Conservation (phyloP, 2,888 invertebrate species). For the Rhorus exstirpatorius region DNA sequence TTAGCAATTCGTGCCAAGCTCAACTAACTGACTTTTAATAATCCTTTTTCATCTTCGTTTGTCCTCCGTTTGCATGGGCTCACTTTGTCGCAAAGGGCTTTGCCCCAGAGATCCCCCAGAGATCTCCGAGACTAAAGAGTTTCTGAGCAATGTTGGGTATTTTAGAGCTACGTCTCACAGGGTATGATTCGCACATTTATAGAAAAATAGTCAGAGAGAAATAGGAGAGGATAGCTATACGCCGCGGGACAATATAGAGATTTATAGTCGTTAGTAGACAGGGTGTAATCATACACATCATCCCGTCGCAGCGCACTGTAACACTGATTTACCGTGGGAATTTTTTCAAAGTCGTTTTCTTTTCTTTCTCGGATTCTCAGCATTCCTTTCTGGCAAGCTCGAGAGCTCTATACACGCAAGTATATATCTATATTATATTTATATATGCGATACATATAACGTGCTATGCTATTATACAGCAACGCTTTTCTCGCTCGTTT, state of each 20-base stretch:
- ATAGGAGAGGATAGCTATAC: conserved; percentile 57
- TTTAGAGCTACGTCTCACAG: conserved; percentile 72
- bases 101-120: conserved; percentile 4
- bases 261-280: conserved; percentile 85
- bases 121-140: conserved; percentile 6
- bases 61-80: too few relatives aligned
- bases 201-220: conserved; percentile 56
- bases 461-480: conserved; percentile 20
- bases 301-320: conserved; percentile 84
- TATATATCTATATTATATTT: conserved; percentile 1
- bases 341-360: conserved; percentile 81
- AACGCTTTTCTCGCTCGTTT: conserved; percentile 35
- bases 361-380: conserved; percentile 75
- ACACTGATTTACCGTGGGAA: conserved; percentile 86
- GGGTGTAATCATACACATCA: conserved; percentile 86
- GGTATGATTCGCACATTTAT: conserved; percentile 72
- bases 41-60: not conserved
- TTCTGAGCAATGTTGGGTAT: conserved; percentile 20
- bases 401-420: conserved; percentile 18
- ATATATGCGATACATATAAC: not conserved
- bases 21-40: conserved; percentile 14
- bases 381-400: conserved; percentile 73
- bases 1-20: not conserved
- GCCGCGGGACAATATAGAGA: conserved; percentile 73
- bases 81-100: not conserved